These are phyloP conservation scores for Gambusia affinis DNA, from an alignment of 2,113 vertebrate species.

Conservation along the genomic window DNA sequence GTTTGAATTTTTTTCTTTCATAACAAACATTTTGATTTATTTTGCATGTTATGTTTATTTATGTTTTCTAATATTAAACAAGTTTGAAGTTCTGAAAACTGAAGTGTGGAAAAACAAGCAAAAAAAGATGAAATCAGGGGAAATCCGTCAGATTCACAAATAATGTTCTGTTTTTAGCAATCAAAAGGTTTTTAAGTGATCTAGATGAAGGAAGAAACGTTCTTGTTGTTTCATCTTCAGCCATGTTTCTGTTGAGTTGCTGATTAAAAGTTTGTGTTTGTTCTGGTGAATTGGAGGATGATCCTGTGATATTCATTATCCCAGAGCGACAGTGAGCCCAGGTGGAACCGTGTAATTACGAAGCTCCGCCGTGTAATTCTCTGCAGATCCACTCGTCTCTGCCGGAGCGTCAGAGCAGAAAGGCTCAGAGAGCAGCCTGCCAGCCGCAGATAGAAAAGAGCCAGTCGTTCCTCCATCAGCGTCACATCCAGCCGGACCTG, in stretches of 20 bases:
- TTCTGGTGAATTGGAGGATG: constrained; percentile 19
- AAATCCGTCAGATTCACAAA: background rate
- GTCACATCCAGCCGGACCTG: constrained; percentile 21
- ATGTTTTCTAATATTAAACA: too few species aligned
- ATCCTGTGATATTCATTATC: constrained; percentile 37
- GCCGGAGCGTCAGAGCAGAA: constrained; percentile 36
- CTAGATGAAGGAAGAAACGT: background rate
- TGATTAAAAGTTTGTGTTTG: constrained; percentile 23
- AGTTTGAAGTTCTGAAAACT: too few species aligned
- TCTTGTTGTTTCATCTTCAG: background rate
- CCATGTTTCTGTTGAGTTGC: background rate
- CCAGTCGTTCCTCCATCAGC: constrained; percentile 17
- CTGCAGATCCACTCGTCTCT: constrained; percentile 3
- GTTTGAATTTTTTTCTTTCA: too few species aligned
- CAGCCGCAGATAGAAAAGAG: constrained; percentile 16
- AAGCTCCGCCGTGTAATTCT: constrained; percentile 4
- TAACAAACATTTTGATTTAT: too few species aligned
- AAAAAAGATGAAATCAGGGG: too few species aligned
- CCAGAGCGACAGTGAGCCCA: constrained; percentile 14
- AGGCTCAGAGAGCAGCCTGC: background rate
- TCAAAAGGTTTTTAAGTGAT: background rate
- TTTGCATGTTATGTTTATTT: too few species aligned
- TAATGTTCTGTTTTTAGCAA: background rate
- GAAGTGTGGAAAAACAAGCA: too few species aligned
- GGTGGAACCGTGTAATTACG: constrained; percentile 34